Base-by-base conservation (phyloP, 2,888 invertebrate genomes). In the Lasioglossum zephyrum region DNA sequence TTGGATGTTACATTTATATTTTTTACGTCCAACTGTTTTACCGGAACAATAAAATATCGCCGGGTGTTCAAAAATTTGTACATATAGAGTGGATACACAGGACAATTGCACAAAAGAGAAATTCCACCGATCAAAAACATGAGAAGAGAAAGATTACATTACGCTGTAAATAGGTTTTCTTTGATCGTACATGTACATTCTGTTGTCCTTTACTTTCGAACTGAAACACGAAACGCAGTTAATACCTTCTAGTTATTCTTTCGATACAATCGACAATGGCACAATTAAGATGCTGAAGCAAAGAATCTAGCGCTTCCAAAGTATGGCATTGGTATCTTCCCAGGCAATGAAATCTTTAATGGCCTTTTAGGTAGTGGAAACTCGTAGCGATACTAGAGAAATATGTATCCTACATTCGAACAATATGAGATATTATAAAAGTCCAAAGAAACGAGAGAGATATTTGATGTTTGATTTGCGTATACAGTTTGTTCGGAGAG, bases 301-400 rank as follows among this genome's bases (percentile, higher is more conserved):
- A 84, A 73, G 85, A 53, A 91, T 91, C 86, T 90, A 89, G 91
- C 90, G 88, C 90, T 90, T 90, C 91, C 91, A 91, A 86, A 87
- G 85, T 91, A 85, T 77, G 93, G 92, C 92, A 92, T 88, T 91
- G 92, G 92, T 93, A 91, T 93, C 93, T 93, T 92, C 90, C 86
- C 90, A 89, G 92, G 90, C 91, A 90, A 91, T 91, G 90, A 92
- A 92, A 91, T 89, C 87, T 91, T 86, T 91, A 92, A 94, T 92
- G 93, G 93, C 93, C 92, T 93, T 94, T 92, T 88, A 88, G 92
- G 82, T 90, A 88, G 86, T 88, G 88, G 76, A 84, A 88, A 92
- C 85, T 91, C 84, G 89, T 92, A 91, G 89, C 83, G 86, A 91
- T 82, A 81, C 86, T 88, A 87, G 84, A 87, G 69, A 79, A 89